phyloP scores from a whole-genome alignment of 2,888 invertebrate species.

The Lasioglossum oenotherae region DNA sequence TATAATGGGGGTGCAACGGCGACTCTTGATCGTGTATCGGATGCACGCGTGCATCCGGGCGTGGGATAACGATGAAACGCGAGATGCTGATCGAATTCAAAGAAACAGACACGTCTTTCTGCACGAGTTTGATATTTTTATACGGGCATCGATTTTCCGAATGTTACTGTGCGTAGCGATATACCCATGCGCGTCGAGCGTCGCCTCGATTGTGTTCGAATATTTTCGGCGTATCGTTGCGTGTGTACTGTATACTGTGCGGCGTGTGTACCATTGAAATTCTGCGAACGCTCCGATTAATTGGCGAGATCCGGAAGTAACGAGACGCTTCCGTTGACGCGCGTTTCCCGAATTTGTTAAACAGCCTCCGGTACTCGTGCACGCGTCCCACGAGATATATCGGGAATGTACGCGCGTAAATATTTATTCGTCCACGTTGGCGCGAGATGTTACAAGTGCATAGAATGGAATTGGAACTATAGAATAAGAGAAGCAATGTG shows the following conservation, averaged over 20 bases:
- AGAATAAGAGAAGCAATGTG: constrained; percentile 16
- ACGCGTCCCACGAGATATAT: constrained; percentile 10
- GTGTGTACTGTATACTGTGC: not conserved
- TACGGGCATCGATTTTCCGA: constrained; percentile 12
- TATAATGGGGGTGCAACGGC: not conserved
- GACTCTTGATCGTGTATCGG: constrained; percentile 16
- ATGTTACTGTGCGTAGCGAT: constrained; percentile 8
- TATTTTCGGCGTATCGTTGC: not conserved
- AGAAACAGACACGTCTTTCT: constrained; percentile 6
- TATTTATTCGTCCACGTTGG: constrained; percentile 28
- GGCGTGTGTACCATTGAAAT: not conserved
- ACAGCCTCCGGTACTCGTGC: not conserved
- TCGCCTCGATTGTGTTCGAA: constrained; percentile 1
- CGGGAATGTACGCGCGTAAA: constrained; percentile 19
- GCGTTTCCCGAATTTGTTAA: constrained; percentile 11
- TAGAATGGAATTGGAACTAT: constrained; percentile 23
- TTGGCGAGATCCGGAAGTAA: not conserved
- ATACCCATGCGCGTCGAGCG: constrained; percentile 7
- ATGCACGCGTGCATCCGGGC: not conserved
- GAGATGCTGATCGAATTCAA: constrained; percentile 9
- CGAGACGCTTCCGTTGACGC: not conserved
- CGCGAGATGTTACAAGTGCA: constrained; percentile 3
- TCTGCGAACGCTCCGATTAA: not conserved
- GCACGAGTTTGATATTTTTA: constrained; percentile 32
- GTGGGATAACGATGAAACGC: not conserved